Evolutionary conservation across 2,888 invertebrate genomes (phyloP), one percentile per base, ranked within the genome.

Genomic region (Eilema griseolum): DNA sequence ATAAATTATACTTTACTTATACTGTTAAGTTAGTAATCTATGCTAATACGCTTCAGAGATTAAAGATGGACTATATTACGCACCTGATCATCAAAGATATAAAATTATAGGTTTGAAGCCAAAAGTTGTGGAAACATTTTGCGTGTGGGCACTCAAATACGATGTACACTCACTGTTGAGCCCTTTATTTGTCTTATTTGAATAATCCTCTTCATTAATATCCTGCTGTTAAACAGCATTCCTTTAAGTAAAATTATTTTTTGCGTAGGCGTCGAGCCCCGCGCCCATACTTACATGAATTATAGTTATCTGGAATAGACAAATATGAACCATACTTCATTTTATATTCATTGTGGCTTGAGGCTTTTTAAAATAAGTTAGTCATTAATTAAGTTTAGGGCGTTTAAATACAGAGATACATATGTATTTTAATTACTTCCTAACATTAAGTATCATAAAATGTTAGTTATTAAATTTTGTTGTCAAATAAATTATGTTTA

Each of bases 271-370:
- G 84, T 80, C 73, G 74, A 77, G 70, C 81, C 81, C 79, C 82
- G 82, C 78, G 71, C 83, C 81, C 75, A 70, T 79, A 79, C 78
- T 81, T 82, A 80, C 76, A 78, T 72, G 76, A 80, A 81, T 83
- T 80, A 83, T 86, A 85, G 85, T 86, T 85, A 83, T 81, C 78
- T 80, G 78, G 79, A 78, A 84, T 81, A 80, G 83, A 85, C 85
- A 84, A 83, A 71, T 81, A 81, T 81, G 79, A 66, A 66, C 62
- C 72, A 79, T 74, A 76, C 72, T 74, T 75, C 71, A 76, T 75
- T 75, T 76, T 60, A 23, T 24, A 64, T 70, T 77, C 64, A 72
- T 78, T 73, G 65, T 56, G 65, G 70, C 62, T 69, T 67, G 66
- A 37, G 63, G 70, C 63, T 66, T 67, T 74, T 75, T 28, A 28